Conservation (phyloP, 2,888 invertebrate species). For the Cephus nigrinus region DNA sequence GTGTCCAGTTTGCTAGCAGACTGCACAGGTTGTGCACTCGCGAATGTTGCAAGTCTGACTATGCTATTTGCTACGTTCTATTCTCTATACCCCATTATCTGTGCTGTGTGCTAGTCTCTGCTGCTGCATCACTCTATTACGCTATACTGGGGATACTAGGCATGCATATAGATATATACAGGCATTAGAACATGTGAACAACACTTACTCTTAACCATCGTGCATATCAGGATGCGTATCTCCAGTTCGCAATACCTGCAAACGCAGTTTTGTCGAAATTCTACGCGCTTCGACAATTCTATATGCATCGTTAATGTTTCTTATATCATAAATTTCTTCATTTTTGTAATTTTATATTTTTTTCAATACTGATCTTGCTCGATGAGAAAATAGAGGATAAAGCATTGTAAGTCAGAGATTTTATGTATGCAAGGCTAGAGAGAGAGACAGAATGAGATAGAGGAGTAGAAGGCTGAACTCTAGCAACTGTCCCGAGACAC, state of each 20-base stretch:
- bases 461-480: neutral
- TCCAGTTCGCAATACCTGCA: conserved; percentile 10
- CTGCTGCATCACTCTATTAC: conserved; percentile 60
- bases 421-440: neutral
- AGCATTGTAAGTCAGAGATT: neutral
- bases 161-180: neutral
- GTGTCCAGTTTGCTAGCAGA: conserved; percentile 43
- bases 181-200: conserved; percentile 34
- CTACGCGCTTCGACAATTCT: neutral
- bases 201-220: conserved; percentile 40
- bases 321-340: neutral
- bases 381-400: neutral
- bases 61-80: conserved; percentile 52
- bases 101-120: conserved; percentile 44
- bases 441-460: neutral
- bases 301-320: neutral
- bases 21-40: neutral
- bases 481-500: neutral
- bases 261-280: neutral
- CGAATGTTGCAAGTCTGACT: conserved; percentile 11
- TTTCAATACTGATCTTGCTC: neutral
- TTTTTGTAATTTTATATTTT: neutral
- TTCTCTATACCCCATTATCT: conserved; percentile 62
- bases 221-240: conserved; percentile 39
- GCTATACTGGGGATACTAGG: conserved; percentile 39